phyloP scores from a whole-genome alignment of 1,140 invertebrate species.

The Procambarus clarkii region DNA sequence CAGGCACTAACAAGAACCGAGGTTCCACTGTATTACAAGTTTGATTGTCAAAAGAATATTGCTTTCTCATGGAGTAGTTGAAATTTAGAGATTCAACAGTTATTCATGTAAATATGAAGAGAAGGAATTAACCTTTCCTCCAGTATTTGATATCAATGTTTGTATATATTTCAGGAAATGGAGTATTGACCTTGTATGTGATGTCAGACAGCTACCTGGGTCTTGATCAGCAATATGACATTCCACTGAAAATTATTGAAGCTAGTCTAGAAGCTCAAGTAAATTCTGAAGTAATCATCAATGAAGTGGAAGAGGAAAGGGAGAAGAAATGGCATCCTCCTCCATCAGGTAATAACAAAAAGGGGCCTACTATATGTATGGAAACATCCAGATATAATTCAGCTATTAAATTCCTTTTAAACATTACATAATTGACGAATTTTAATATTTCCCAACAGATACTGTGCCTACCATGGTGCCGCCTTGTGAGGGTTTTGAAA shows the following conservation, averaged over 20 bases:
- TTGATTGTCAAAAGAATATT: no score
- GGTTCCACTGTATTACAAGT: no score
- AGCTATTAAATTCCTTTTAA: no score
- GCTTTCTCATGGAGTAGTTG: no score
- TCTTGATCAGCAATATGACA: conserved; percentile 93
- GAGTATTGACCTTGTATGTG: conserved; percentile 88
- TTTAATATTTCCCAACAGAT: neutral
- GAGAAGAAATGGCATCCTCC: conserved; percentile 11
- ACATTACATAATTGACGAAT: no score
- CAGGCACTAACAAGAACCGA: no score
- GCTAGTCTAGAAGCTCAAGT: conserved; percentile 22
- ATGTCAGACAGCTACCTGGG: conserved; percentile 96
- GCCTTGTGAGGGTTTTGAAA: neutral
- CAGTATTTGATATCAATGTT: neutral
- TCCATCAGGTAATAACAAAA: conserved; percentile 3
- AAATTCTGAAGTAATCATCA: neutral
- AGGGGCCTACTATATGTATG: neutral
- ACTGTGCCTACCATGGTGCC: neutral
- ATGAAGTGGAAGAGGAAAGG: neutral
- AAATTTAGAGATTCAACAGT: no score
- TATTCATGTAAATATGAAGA: no score
- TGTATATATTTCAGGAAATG: conserved; percentile 80
- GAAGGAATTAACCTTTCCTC: no score
- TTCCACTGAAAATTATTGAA: conserved; percentile 74
- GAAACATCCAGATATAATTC: no score